phyloP scores from a whole-genome alignment of 2,888 invertebrate species.

The Yponomeuta sedellus region DNA sequence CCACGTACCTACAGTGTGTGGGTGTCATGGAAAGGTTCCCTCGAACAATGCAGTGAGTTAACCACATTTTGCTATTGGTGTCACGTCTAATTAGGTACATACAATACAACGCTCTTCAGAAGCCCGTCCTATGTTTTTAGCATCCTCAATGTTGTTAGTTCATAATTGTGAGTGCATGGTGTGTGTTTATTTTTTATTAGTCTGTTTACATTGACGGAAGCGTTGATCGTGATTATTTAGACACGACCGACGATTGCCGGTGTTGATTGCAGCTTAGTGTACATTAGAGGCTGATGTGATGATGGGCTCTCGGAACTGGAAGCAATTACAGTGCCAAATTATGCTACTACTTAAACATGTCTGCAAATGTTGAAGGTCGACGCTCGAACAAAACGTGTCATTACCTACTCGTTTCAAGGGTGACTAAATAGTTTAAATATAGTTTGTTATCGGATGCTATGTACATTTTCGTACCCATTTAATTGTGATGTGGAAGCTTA shows the following conservation, averaged over 20 bases:
- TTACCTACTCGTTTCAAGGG: slow-evolving; percentile 7
- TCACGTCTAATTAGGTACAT: neutral
- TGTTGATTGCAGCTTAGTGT: slow-evolving; percentile 43
- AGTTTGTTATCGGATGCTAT: neutral
- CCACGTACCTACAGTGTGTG: neutral
- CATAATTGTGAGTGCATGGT: neutral
- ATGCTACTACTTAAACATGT: slow-evolving; percentile 3
- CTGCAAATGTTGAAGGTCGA: slow-evolving; percentile 7
- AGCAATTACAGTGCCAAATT: slow-evolving; percentile 37
- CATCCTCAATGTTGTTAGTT: too few relatives aligned
- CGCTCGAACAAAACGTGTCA: slow-evolving; percentile 9
- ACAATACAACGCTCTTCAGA: neutral
- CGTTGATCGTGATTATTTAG: slow-evolving; percentile 40
- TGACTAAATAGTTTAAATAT: neutral
- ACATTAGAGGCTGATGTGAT: slow-evolving; percentile 20
- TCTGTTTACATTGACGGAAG: slow-evolving; percentile 46
- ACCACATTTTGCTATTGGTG: neutral
- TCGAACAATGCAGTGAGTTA: slow-evolving; percentile 1
- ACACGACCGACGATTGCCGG: slow-evolving; percentile 50
- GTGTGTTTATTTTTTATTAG: slow-evolving; percentile 30
- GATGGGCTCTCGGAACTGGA: slow-evolving; percentile 51
- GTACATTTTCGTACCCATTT: neutral
- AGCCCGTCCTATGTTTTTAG: too few relatives aligned
- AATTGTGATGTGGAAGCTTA: neutral
- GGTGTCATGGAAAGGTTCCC: slow-evolving; percentile 7